phyloP scores from a whole-genome alignment of 2,113 vertebrate species.

The Tor tambroides region DNA sequence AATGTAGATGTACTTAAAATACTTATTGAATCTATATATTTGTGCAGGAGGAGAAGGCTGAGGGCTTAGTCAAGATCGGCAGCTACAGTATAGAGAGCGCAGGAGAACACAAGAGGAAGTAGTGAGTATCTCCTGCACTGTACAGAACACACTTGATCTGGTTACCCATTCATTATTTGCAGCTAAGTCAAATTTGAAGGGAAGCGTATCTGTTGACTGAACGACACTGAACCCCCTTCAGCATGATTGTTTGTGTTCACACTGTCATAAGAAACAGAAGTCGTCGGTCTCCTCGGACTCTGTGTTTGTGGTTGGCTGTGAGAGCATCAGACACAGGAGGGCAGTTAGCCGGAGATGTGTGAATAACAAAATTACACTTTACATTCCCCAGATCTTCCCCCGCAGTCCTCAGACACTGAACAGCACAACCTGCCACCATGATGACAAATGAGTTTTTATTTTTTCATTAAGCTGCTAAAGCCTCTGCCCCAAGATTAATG shows the following conservation, averaged over 20 bases:
- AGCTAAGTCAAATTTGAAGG: neutral
- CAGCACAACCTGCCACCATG: conserved; percentile 15
- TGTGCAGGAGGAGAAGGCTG: conserved; percentile 90
- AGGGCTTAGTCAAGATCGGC: conserved; percentile 86
- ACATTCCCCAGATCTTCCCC: conserved; percentile 28
- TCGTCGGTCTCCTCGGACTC: neutral
- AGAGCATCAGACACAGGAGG: conserved; percentile 8
- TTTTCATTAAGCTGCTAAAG: conserved; percentile 21
- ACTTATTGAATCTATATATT: neutral
- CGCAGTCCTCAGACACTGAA: conserved; percentile 23
- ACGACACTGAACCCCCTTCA: neutral
- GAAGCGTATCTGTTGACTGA: neutral
- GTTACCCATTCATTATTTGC: neutral
- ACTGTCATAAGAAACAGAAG: conserved; percentile 24
- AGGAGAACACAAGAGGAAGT: conserved; percentile 93
- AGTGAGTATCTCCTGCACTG: conserved; percentile 77
- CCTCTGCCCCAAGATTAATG: neutral
- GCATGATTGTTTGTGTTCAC: conserved; percentile 6
- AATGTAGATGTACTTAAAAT: no score
- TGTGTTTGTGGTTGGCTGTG: conserved; percentile 15
- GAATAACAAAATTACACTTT: conserved; percentile 38
- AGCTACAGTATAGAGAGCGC: conserved; percentile 89
- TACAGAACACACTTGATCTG: neutral
- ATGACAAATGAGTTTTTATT: conserved; percentile 19
- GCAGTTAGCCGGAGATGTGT: conserved; percentile 22